Evolutionary conservation across 1,140 invertebrate species (phyloP).

Genomic region (Drosophila albomicans): DNA sequence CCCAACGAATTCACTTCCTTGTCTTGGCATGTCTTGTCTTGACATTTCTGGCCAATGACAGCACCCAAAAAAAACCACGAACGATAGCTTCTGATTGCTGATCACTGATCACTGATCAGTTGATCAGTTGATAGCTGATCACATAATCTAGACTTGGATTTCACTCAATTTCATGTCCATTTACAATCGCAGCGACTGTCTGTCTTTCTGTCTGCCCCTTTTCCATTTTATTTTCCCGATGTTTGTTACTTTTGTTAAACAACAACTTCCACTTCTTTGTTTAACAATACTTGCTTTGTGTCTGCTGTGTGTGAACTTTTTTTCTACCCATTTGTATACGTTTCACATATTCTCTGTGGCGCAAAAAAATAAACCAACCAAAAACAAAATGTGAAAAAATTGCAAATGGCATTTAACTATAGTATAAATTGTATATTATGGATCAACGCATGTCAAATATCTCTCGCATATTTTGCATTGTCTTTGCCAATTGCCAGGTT

Average conservation of each 20-base stretch:
- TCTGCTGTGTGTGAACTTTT: constrained; percentile 51
- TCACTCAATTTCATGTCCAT: constrained; percentile 21
- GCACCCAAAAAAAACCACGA: neutral
- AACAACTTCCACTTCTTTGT: constrained; percentile 75
- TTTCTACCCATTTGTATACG: constrained; percentile 14
- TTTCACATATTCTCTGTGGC: constrained; percentile 33
- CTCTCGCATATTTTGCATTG: constrained; percentile 28
- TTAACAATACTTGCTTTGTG: constrained; percentile 43
- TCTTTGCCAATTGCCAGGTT: constrained; percentile 10
- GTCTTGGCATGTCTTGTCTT: neutral
- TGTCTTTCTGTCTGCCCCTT: constrained; percentile 6
- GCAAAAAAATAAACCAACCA: neutral
- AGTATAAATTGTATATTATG: constrained; percentile 15
- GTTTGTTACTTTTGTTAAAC: neutral
- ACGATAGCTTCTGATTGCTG: constrained; percentile 27
- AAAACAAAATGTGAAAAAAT: constrained; percentile 12
- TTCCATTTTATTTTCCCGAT: constrained; percentile 8
- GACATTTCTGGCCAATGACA: constrained; percentile 9
- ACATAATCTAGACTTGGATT: neutral
- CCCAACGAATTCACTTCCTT: constrained; percentile 21
- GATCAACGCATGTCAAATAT: constrained; percentile 47
- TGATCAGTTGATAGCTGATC: neutral
- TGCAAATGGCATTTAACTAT: constrained; percentile 14
- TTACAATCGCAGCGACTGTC: constrained; percentile 4
- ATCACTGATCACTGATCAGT: neutral